Base-by-base conservation (phyloP, 2,797 vertebrate species). In the Coilia nasus region DNA sequence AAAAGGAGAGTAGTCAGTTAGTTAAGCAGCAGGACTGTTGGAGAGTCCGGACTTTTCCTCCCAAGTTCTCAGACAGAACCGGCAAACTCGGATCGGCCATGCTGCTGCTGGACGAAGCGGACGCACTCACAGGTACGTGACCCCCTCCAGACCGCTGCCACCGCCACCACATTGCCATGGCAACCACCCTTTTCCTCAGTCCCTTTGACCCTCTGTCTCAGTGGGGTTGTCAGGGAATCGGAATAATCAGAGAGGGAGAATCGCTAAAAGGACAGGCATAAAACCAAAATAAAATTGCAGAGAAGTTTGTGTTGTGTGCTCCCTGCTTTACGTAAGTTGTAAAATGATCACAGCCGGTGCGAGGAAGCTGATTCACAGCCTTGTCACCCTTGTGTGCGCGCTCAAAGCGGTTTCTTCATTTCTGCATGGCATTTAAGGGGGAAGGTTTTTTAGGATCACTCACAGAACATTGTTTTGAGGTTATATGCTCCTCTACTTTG, bases 81-180 rank as follows among this genome's bases (percentile, higher is more conserved):
- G 19, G 19, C 62, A 25, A 50, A 86, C 82, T 60, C 87, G 25
- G 60, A 56, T 17, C 64, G 86, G 89, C 50, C 90, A 95, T 95
- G 94, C 90, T 95, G 88, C 93, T 95, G 50, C 89, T 95, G 90
- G 93, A 95, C 15, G 94, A 95, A 86, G 82, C 93, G 0, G 93
- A 94, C 88, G 82, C 93, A 0, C 94, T 94, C 23, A 11, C 92
- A 92, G 94, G 94, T 95, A 91, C 14, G 92, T 90, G 85, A 87
- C 85, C 57, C 78, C 62, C 25, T 62, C 25, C 64, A 25, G 50
- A 11, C 3, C 17, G 2, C 50, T 14, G 82, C 41, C 62, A 2
- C 6, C 50, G 9, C 12, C 50, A 54, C 25, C 1, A 23, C 47
- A 57, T 78, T 5, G 4, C 35, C 28, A 44, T 46, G 50, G 14